phyloP scores from a whole-genome alignment of 1,140 invertebrate species.

The Lamellibrachia luymesi region DNA sequence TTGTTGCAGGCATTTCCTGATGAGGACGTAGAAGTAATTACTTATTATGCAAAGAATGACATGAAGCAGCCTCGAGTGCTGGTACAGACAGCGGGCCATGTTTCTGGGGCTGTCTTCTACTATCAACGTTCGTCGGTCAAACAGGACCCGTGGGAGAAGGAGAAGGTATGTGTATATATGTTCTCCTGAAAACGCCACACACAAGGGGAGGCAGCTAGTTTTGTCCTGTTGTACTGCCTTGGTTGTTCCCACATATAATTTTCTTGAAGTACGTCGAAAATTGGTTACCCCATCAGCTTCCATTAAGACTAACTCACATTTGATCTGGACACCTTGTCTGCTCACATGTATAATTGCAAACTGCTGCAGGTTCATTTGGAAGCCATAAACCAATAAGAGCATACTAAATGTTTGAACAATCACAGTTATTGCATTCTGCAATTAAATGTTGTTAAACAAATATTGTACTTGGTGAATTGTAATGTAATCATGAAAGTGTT shows the following conservation, averaged over 20 bases:
- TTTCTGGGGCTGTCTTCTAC: slow-evolving; percentile 62
- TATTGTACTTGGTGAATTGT: not conserved
- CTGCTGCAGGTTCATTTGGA: not conserved
- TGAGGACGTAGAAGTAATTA: slow-evolving; percentile 52
- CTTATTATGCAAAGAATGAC: slow-evolving; percentile 62
- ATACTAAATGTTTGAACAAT: too few species aligned
- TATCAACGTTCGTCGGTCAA: slow-evolving; percentile 56
- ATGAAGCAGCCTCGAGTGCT: slow-evolving; percentile 59
- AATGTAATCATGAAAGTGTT: not conserved
- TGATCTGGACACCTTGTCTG: not conserved
- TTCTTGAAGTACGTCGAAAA: too few species aligned
- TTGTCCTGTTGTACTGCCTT: not conserved
- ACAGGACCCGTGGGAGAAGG: slow-evolving; percentile 36
- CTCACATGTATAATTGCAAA: not conserved
- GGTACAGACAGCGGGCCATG: slow-evolving; percentile 64
- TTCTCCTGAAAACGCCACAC: not conserved
- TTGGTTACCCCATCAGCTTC: not conserved
- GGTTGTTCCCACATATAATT: not conserved
- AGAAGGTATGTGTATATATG: slow-evolving; percentile 24
- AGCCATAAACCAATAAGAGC: not conserved
- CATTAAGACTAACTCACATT: not conserved
- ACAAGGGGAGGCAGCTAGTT: not conserved
- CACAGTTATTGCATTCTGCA: too few species aligned
- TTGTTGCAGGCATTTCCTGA: slow-evolving; percentile 34
- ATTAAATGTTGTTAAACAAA: not conserved